Evolutionary conservation across 2,888 invertebrate genomes (phyloP), one percentile per base, ranked within the genome.

Genomic region (Meloe dianella): DNA sequence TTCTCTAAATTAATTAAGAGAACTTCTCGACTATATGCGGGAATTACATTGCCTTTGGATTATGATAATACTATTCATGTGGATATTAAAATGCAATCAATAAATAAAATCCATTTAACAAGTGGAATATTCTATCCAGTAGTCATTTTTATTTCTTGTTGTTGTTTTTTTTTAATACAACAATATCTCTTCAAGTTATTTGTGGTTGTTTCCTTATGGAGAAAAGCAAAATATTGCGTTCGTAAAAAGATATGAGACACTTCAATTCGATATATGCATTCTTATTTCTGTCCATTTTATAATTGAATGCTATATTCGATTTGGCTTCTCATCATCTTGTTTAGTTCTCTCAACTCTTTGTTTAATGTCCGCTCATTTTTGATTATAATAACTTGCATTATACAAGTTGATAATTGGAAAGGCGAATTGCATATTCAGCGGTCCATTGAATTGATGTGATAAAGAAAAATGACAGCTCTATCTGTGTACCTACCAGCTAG

Each of bases 251-350:
- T 51, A 22, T 51, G 51, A 24, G 51, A 22, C 51, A 51, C 22
- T 9, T 12, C 22, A 20, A 41, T 41, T 17, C 41, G 17, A 41
- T 41, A 41, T 47, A 8, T 20, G 20, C 9, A 47, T 47, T 71
- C 73, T 77, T 75, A 75, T 77, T 76, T 76, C 71, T 70, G 74
- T 73, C 74, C 74, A 73, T 76, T 77, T 74, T 74, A 76, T 78
- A 77, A 78, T 77, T 78, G 75, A 77, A 79, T 74, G 77, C 75
- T 73, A 71, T 66, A 20, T 47, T 47, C 47, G 72, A 71, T 69
- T 56, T 68, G 63, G 68, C 69, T 68, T 75, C 75, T 77, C 76
- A 77, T 74, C 74, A 74, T 71, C 74, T 78, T 78, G 75, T 77
- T 77, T 72, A 73, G 75, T 70, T 71, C 73, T 72, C 77, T 75